These are phyloP conservation scores for Dasyprocta punctata DNA, from an alignment of 2,113 vertebrate species.

Conservation along the genomic window DNA sequence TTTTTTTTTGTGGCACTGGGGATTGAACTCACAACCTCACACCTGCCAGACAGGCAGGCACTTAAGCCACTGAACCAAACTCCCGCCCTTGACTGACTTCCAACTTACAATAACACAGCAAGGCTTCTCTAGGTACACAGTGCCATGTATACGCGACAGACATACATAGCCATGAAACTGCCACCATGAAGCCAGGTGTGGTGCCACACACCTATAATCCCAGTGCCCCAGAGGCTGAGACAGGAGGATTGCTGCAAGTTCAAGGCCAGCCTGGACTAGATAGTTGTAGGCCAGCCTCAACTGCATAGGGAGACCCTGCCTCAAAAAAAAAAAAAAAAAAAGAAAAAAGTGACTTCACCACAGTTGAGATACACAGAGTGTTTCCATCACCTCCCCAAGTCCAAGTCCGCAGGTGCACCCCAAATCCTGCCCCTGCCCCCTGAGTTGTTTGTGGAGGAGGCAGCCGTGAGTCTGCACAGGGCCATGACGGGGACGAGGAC, in stretches of 20 bases:
- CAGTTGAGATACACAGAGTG: neutral
- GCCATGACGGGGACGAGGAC: accelerated
- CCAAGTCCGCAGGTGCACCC: accelerated
- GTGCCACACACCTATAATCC: neutral
- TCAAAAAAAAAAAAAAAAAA: neutral
- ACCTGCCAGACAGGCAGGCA: too few relatives aligned
- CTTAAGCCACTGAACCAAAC: too few relatives aligned
- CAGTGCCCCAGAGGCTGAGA: neutral
- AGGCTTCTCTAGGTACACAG: neutral
- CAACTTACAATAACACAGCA: accelerated
- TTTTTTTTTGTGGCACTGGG: too few relatives aligned
- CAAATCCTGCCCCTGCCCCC: accelerated
- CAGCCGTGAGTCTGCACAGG: neutral
- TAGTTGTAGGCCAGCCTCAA: neutral
- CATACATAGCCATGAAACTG: accelerated
- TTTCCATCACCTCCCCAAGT: neutral
- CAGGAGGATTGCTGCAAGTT: neutral
- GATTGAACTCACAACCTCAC: too few relatives aligned
- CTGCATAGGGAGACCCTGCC: neutral
- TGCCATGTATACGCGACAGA: neutral
- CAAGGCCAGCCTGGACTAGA: neutral
- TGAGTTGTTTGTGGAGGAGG: accelerated
- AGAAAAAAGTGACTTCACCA: neutral
- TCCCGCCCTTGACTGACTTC: too few relatives aligned
- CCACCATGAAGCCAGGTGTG: accelerated